Conservation (phyloP, 1,140 invertebrate species). For the Camponotus pennsylvanicus region DNA sequence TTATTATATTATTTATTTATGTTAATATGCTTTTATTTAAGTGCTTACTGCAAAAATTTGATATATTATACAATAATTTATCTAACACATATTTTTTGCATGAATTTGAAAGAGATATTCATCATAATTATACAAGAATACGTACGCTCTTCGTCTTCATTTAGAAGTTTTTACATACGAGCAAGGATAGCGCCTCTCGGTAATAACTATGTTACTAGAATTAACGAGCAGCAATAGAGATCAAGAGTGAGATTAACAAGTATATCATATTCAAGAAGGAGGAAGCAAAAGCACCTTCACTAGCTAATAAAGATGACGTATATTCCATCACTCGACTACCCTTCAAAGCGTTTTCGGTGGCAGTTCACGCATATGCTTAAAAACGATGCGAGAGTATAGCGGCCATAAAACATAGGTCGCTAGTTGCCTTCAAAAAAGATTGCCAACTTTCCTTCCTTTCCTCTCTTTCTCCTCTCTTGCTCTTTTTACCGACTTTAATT, state of each 20-base stretch:
- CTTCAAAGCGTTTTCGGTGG: slow-evolving; percentile 21
- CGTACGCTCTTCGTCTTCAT: slow-evolving; percentile 45
- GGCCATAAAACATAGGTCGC: slow-evolving; percentile 67
- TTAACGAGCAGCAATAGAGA: slow-evolving; percentile 52
- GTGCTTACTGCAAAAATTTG: not conserved
- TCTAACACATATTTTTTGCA: slow-evolving; percentile 2
- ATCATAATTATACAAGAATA: slow-evolving; percentile 28
- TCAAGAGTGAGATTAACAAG: slow-evolving; percentile 45
- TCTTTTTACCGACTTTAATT: slow-evolving; percentile 81
- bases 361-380: slow-evolving; percentile 44
- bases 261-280: slow-evolving; percentile 27
- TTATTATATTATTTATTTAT: not conserved
- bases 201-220: slow-evolving; percentile 58
- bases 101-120: slow-evolving; percentile 25
- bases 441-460: slow-evolving; percentile 50
- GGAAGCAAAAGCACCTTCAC: not conserved
- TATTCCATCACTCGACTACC: not conserved
- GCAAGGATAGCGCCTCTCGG: slow-evolving; percentile 1
- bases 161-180: slow-evolving; percentile 34
- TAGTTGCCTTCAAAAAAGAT: slow-evolving; percentile 71
- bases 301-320: not conserved
- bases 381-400: slow-evolving; percentile 56
- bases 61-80: slow-evolving; percentile 32
- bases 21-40: not conserved
- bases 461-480: not conserved